Conservation (phyloP, 1,140 invertebrate genomes). For the Zaprionus vittiger region DNA sequence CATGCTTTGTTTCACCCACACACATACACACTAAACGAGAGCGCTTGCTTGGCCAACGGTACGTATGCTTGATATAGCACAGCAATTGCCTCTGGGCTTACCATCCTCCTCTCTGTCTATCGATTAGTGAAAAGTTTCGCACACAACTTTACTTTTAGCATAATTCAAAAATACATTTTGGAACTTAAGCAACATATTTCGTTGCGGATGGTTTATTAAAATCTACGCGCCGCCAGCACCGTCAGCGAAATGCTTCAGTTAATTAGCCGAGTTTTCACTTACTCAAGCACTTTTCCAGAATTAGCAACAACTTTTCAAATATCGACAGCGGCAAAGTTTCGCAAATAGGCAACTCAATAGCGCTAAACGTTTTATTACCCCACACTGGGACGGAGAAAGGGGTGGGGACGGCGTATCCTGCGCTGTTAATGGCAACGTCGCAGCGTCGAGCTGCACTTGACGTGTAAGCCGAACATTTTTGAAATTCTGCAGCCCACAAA, state of each 20-base stretch:
- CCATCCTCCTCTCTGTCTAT: slow-evolving; percentile 47
- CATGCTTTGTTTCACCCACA: slow-evolving; percentile 66
- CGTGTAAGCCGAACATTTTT: slow-evolving; percentile 27
- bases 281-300: slow-evolving; percentile 64
- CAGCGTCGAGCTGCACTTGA: slow-evolving; percentile 60
- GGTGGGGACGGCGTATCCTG: no score
- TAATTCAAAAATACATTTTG: slow-evolving; percentile 59
- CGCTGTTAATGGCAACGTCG: slow-evolving; percentile 16
- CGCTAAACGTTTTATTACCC: slow-evolving; percentile 69
- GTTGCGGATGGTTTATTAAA: slow-evolving; percentile 65
- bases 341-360: slow-evolving; percentile 49
- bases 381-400: neutral
- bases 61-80: slow-evolving; percentile 62
- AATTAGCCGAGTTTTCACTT: slow-evolving; percentile 74
- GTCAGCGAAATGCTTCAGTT: slow-evolving; percentile 58
- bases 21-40: slow-evolving; percentile 11
- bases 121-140: slow-evolving; percentile 55
- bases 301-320: slow-evolving; percentile 76
- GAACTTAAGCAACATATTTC: slow-evolving; percentile 21
- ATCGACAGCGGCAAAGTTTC: slow-evolving; percentile 62
- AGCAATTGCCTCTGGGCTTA: slow-evolving; percentile 27
- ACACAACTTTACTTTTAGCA: slow-evolving; percentile 55
- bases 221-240: slow-evolving; percentile 22
- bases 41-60: slow-evolving; percentile 40
- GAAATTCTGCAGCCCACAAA: slow-evolving; percentile 36